Conservation (phyloP, 2,113 vertebrate genomes). For the Phalacrocorax aristotelis region DNA sequence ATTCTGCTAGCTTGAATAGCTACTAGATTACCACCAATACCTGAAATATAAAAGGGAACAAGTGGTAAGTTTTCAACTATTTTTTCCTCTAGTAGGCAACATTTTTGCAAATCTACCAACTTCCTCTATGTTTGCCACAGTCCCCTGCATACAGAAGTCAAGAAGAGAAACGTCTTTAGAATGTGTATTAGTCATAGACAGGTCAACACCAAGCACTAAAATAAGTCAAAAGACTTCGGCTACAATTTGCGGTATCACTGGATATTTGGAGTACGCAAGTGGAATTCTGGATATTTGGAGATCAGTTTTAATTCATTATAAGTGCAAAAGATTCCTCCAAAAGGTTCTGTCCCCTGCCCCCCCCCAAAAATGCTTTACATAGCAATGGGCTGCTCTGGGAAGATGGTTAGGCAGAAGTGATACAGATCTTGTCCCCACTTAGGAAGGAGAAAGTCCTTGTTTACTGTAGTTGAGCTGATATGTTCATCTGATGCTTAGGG, state of each 20-base stretch:
- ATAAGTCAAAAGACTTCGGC: not conserved
- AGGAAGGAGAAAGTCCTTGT: not conserved
- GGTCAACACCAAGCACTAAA: not conserved
- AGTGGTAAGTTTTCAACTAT: not conserved
- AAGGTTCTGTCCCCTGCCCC: not conserved
- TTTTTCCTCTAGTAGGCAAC: not conserved
- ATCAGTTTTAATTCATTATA: not conserved
- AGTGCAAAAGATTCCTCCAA: not conserved
- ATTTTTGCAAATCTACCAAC: not conserved
- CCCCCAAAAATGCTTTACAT: not conserved
- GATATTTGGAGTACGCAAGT: not conserved
- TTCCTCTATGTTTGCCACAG: not conserved
- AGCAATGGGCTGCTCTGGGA: not conserved
- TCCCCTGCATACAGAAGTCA: not conserved
- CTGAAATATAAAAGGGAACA: constrained; percentile 67
- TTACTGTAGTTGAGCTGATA: not conserved
- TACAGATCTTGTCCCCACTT: not conserved
- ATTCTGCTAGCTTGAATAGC: constrained; percentile 97
- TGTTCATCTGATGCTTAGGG: not conserved
- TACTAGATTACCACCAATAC: constrained; percentile 96
- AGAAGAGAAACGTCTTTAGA: not conserved
- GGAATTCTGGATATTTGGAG: not conserved
- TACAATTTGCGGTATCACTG: not conserved
- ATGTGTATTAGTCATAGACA: not conserved
- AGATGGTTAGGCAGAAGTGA: not conserved